Evolutionary conservation across 2,888 invertebrate genomes (phyloP), one percentile per base, ranked within the genome.

Genomic region (Escarpia spicata): DNA sequence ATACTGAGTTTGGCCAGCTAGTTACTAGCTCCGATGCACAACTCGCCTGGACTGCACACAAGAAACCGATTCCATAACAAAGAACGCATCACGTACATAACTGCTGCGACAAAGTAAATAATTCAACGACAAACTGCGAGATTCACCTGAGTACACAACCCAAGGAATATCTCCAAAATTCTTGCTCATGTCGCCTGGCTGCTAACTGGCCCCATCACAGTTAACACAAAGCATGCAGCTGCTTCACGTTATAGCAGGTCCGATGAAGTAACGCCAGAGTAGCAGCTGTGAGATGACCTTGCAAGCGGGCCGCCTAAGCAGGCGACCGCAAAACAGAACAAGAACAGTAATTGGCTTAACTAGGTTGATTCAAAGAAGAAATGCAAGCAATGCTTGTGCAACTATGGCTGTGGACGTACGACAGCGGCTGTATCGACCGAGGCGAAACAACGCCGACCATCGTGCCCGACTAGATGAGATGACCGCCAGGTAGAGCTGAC

Each of bases 341-440:
- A 52, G 52, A 52, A 75, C 75, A 75, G 26, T 75, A 75, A 75
- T 75, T 75, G 75, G 75, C 75, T 75, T 75, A 75, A 75, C 75
- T 75, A 75, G 75, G 26, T 26, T 75, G 26, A 75, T 26, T n/a
- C 26, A 26, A 75, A 75, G 75, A 75, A 75, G 26, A 75, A 75
- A 75, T 75, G 75, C 75, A 75, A 75, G 75, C 75, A 75, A 75
- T 75, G 75, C 75, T 75, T 75, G 75, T 75, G 75, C 75, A 75
- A 75, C 75, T 75, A 75, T n/a, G n/a, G 75, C 75, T n/a, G 75
- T 26, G n/a, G 75, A 6, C 75, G 75, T 26, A 75, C 75, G 19
- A 75, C 75, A 75, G 26, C 75, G n/a, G 75, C 19, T 75, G 75
- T n/a, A 75, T 75, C 75, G 6, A 75, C 75, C 19, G 75, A 6